Conservation (phyloP, 2,797 vertebrate species). For the Spinibarbus caldwelli region DNA sequence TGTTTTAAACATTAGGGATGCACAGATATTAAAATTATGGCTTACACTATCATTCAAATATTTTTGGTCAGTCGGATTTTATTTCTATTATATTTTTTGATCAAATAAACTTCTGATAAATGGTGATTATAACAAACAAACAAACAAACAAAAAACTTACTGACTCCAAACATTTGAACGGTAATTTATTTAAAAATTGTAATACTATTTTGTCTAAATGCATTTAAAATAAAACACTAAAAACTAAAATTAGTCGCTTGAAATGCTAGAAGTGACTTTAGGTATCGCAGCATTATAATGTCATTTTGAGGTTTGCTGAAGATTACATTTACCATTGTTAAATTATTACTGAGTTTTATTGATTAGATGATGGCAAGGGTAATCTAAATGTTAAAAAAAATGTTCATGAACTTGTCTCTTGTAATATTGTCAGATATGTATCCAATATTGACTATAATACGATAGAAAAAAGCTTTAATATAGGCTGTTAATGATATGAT, state of each 20-base stretch:
- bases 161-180: background rate
- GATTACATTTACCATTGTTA: background rate
- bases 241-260: no score
- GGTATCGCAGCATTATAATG: background rate
- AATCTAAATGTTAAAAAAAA: no score
- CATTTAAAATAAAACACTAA: background rate
- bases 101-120: no score
- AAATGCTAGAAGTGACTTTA: background rate
- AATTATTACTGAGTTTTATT: no score
- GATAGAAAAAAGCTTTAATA: no score
- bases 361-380: no score
- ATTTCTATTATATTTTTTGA: no score
- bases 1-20: background rate
- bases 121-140: no score
- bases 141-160: background rate
- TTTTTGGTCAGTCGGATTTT: background rate
- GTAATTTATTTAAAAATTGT: background rate
- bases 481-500: no score
- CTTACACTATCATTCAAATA: background rate
- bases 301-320: background rate
- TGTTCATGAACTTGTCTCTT: no score
- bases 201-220: background rate
- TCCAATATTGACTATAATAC: no score
- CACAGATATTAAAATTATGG: background rate
- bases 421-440: no score